These are phyloP conservation scores for Tetramorium alpestre DNA, from an alignment of 1,140 invertebrate species.

Conservation along the genomic window DNA sequence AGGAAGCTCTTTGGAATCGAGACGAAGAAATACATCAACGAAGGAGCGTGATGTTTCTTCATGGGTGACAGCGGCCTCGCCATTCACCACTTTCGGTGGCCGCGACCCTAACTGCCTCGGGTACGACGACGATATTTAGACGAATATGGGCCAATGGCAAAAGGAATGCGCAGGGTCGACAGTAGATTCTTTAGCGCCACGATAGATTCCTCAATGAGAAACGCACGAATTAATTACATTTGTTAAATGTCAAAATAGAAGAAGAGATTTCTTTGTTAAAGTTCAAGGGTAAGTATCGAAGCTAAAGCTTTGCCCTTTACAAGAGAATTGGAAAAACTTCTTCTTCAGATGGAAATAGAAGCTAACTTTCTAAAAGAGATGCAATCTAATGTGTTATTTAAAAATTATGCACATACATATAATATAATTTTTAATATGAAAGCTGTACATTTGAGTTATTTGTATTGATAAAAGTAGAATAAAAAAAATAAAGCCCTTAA, in stretches of 20 bases:
- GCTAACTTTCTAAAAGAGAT: background rate
- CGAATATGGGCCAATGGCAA: conserved; percentile 52
- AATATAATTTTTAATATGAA: background rate
- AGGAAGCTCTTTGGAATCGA: background rate
- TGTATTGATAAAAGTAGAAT: background rate
- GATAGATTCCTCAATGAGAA: background rate
- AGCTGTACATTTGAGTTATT: background rate
- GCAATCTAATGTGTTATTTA: background rate
- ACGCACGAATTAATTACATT: background rate
- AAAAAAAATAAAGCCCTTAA: background rate
- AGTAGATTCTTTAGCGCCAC: conserved; percentile 27
- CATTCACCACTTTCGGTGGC: conserved; percentile 39
- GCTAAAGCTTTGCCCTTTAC: too few species aligned
- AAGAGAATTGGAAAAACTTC: background rate
- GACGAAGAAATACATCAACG: too few species aligned
- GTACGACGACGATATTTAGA: conserved; percentile 32
- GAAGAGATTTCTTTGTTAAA: background rate
- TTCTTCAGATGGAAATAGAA: background rate
- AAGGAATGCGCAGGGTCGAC: conserved; percentile 37
- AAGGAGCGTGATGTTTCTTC: background rate
- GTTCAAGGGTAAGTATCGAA: too few species aligned
- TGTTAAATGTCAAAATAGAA: background rate
- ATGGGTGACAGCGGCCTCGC: background rate
- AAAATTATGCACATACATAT: background rate
- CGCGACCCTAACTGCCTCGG: conserved; percentile 36